Base-by-base conservation (phyloP, 1,140 invertebrate genomes). In the Procambarus virginalis region DNA sequence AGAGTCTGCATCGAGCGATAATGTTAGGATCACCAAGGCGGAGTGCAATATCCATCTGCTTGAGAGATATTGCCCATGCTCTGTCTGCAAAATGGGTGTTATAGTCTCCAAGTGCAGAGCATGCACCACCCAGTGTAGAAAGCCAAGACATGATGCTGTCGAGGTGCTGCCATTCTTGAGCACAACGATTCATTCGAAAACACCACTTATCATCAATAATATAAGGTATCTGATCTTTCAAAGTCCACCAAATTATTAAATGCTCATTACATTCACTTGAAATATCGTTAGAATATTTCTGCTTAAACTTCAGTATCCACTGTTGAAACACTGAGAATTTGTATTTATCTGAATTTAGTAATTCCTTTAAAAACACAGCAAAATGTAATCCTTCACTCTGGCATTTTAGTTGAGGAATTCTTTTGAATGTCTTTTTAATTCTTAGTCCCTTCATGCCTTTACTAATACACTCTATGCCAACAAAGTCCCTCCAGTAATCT, bases 41-140 rank as follows among this genome's bases (percentile, higher is more conserved):
- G 48, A 96, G 92, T 3, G 98, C 97, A 58, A 99, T 94, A 92
- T 95, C 95, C 84, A 98, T 95, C 93, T 99, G 98, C 92, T 96
- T 94, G 17, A 96, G 20, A 6, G 98, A 98, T 93, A 98, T 98
- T 94, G 96, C 96, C 0, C 97, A 97, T 80, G 98, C 98, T 91
- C 96, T 96, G 93, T 96, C 94, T 86, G 98, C 96, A 96, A 96
- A 98, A 93, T 96, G 94, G 81, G 94, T 93, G 94, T 96, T 96
- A 92, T 97, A 95, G 93, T 99, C 98, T 22, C 98, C 98, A 78
- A 99, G 94, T 10, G 98, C 96, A 45, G 98, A 99, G 94, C 97
- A 99, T 6, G 97, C 98, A 75, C 98, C 98, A 79, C 98, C 98
- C 17, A 99, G 94, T 2, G 98, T 99, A n/a, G 98, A 99, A 3